Evolutionary conservation across 2,797 vertebrate genomes (phyloP).

Genomic region (Octomys mimax): DNA sequence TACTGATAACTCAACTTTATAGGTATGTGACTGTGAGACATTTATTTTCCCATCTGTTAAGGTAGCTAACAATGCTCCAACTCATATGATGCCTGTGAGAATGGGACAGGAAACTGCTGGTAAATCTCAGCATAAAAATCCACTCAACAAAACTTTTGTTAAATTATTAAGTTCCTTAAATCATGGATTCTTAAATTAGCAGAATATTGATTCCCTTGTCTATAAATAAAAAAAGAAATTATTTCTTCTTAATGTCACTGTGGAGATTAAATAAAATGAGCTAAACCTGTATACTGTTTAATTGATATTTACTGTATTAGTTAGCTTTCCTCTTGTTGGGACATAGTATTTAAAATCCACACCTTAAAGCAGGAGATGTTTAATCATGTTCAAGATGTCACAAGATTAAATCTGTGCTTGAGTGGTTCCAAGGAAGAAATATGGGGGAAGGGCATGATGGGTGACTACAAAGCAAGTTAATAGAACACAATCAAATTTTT

Average conservation of each 20-base stretch:
- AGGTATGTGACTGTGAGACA: not conserved
- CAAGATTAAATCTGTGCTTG: not conserved
- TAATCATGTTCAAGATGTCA: not conserved
- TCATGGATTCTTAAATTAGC: not conserved
- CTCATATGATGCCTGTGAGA: not conserved
- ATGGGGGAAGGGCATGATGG: not conserved
- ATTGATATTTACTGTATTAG: not conserved
- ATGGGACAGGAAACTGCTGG: not conserved
- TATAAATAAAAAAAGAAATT: conserved; percentile 13
- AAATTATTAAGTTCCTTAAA: not conserved
- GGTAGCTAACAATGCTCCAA: not conserved
- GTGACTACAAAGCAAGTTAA: not conserved
- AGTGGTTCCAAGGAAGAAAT: not conserved
- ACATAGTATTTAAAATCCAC: not conserved
- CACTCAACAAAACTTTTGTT: not conserved
- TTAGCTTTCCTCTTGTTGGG: not conserved
- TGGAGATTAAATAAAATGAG: not conserved
- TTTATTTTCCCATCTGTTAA: not conserved
- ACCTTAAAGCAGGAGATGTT: not conserved
- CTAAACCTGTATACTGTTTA: not conserved
- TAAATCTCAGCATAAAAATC: not conserved
- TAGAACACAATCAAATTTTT: not conserved
- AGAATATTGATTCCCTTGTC: not conserved
- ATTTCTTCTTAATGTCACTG: not conserved
- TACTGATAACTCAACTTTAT: not conserved